A percentile compares a stretch with the other conserved stretches of the same genome.
phyloP scores from a whole-genome alignment of 1,140 invertebrate genomes.

The Hyposmocoma kahamanoa region DNA sequence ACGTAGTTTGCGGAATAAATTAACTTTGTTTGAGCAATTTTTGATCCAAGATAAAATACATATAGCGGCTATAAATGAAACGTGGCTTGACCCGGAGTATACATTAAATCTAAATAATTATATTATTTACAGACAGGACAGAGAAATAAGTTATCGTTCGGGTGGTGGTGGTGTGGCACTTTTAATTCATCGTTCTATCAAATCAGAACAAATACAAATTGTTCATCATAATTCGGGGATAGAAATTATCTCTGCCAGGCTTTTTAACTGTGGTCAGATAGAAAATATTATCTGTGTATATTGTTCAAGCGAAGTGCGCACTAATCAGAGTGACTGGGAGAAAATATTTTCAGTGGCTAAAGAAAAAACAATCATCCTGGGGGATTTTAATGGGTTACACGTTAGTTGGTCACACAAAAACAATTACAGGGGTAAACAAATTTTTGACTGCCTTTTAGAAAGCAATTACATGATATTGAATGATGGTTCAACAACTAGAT shows the following conservation, averaged over 20 bases:
- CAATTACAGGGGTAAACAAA: conserved; percentile 13
- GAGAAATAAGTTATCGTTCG: neutral
- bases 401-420: conserved; percentile 17
- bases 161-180: conserved; percentile 13
- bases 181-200: conserved; percentile 12
- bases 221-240: neutral
- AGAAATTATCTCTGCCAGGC: neutral
- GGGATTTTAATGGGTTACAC: conserved; percentile 19
- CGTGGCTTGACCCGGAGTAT: conserved; percentile 10
- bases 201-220: neutral
- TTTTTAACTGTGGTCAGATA: conserved; percentile 11
- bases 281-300: conserved; percentile 21
- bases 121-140: conserved; percentile 9
- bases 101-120: conserved; percentile 8
- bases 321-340: conserved; percentile 20
- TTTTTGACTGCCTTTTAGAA: conserved; percentile 14
- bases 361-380: conserved; percentile 3
- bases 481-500: conserved; percentile 11
- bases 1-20: conserved; percentile 15
- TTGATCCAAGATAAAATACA: conserved; percentile 18
- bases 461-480: conserved; percentile 13
- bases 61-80: conserved; percentile 14
- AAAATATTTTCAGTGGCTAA: conserved; percentile 8
- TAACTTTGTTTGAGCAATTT: conserved; percentile 8
- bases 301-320: conserved; percentile 11